Evolutionary conservation across 2,113 vertebrate genomes (phyloP), one percentile per base, ranked within the genome.

Genomic region (Gyps fulvus): DNA sequence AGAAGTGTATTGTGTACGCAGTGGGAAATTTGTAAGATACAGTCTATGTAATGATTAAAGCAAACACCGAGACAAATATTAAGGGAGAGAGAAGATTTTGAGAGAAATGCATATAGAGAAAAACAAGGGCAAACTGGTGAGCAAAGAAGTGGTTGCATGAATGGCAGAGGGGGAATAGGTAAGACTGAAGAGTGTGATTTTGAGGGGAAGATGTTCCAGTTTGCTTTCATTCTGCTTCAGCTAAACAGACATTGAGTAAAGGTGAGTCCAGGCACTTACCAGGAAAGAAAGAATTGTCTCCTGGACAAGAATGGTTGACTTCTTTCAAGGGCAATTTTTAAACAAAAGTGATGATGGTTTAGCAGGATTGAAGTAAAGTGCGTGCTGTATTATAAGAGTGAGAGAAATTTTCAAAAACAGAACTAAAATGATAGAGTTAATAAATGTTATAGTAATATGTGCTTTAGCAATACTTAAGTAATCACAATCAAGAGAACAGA

Each of bases 1-100:
- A 59, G 26, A 6, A 50, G 11, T 73, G 22, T 50, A 1, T 45
- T 20, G 29, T 25, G 31, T 50, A 57, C 0, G 0, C 10, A 36
- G 11, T 31, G 42, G 19, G 26, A 71, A 55, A 9, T 21, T 42
- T 54, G 13, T 73, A 52, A 59, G 50, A 11, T 45, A 26, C 1
- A 2, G 34, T 70, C 19, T 36, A 1, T 54, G 6, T 70, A 47
- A 50, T 17, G 17, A 59, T 63, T 66, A 38, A 79, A 83, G 36
- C 40, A 49, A 92, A 36, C n/a, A 59, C 12, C 25, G 26, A 45
- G 34, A 26, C 7, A 76, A 55, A 34, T 76, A 22, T 16, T 57
- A 55, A 83, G 27, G 34, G 29, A 49, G 36, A 50, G 43, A 36
- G 36, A 50, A 29, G 27, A 12, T 82, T 40, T 77, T 40, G 50